Evolutionary conservation across 2,113 vertebrate genomes (phyloP).

Genomic region (Salvator merianae): DNA sequence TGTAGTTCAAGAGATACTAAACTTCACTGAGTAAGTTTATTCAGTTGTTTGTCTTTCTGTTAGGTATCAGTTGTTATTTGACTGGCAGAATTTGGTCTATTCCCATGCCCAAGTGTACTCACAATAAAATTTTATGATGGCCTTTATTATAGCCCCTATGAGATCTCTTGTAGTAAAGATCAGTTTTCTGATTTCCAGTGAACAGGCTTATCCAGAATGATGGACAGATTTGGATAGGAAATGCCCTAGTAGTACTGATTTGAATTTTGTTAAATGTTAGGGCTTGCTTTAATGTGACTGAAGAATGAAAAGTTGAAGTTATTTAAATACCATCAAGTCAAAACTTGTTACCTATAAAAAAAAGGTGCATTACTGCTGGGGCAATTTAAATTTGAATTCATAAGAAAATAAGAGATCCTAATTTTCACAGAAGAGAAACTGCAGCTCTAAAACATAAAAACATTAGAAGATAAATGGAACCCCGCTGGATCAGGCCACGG

Average conservation of each 20-base stretch:
- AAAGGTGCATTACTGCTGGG: neutral
- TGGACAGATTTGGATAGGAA: slow-evolving; percentile 6
- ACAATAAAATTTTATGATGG: neutral
- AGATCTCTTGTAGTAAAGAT: accelerated
- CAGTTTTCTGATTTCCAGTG: neutral
- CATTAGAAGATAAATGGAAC: no score
- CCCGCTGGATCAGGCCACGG: no score
- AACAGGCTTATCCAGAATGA: accelerated
- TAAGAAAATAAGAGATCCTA: neutral
- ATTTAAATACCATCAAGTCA: slow-evolving; percentile 26
- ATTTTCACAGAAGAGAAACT: neutral
- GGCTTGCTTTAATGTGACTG: neutral
- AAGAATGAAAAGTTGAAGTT: neutral
- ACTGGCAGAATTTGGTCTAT: slow-evolving; percentile 34
- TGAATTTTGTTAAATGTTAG: slow-evolving; percentile 15
- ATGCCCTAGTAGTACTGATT: neutral
- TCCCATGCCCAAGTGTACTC: slow-evolving; percentile 39
- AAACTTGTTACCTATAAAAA: neutral
- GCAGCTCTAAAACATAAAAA: no score
- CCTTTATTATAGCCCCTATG: neutral
- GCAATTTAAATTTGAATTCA: neutral
- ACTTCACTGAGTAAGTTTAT: slow-evolving; percentile 16
- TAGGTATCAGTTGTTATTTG: neutral
- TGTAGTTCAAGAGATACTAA: neutral
- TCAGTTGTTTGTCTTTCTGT: slow-evolving; percentile 10